These are phyloP conservation scores for Saturnia japonica DNA, from an alignment of 2,888 invertebrate species.

Conservation along the genomic window DNA sequence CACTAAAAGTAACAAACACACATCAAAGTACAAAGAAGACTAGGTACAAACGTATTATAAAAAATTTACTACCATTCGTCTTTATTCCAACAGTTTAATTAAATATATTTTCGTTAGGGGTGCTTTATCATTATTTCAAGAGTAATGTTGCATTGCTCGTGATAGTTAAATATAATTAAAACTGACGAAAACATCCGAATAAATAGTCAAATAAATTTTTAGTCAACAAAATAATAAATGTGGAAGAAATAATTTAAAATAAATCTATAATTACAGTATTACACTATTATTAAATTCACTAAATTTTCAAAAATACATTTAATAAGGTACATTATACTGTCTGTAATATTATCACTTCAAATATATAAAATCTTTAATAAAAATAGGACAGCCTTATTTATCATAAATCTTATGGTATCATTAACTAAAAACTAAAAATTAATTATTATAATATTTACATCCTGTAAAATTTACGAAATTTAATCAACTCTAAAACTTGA, in stretches of 20 bases:
- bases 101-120: background rate
- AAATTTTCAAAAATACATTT: background rate
- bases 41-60: background rate
- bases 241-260: background rate
- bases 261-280: background rate
- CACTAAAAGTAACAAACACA: background rate
- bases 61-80: background rate
- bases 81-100: background rate
- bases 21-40: background rate
- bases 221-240: background rate
- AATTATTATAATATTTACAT: slow-evolving; percentile 9
- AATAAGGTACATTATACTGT: slow-evolving; percentile 1
- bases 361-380: slow-evolving; percentile 8
- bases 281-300: background rate
- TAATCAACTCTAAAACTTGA: slow-evolving; percentile 6
- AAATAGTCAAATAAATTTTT: background rate
- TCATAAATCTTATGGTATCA: background rate
- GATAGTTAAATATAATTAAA: background rate
- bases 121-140: background rate
- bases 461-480: background rate
- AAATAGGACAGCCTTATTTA: background rate
- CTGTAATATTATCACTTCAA: background rate
- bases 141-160: background rate
- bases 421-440: background rate
- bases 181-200: background rate